These are phyloP conservation scores for Hippolais icterina DNA, from an alignment of 2,113 vertebrate species.

Conservation along the genomic window DNA sequence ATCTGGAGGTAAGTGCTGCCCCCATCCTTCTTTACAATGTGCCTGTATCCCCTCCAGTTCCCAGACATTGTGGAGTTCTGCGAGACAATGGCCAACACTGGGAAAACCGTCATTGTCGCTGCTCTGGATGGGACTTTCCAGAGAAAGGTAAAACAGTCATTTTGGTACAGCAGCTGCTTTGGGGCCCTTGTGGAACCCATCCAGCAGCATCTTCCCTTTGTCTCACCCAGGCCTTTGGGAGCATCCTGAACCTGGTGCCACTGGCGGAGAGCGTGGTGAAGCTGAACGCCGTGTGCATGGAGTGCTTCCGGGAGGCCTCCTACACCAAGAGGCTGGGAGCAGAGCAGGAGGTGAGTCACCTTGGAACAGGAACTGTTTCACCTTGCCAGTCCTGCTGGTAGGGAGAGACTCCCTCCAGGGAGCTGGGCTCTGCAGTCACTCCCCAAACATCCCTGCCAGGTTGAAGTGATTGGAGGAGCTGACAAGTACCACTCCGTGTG, in stretches of 20 bases:
- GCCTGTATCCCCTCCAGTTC: conserved; percentile 74
- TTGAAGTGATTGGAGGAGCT: conserved; percentile 93
- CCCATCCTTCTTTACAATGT: not conserved
- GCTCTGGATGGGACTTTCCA: conserved; percentile 97
- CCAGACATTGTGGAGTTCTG: conserved; percentile 91
- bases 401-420: not conserved
- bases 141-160: conserved; percentile 81
- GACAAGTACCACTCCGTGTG: conserved; percentile 95
- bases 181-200: accelerated
- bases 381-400: not conserved
- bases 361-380: not conserved
- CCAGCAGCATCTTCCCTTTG: not conserved
- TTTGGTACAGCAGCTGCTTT: not conserved
- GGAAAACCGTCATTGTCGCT: conserved; percentile 94
- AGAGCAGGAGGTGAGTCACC: conserved; percentile 85
- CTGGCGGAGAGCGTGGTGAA: conserved; percentile 96
- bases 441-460: conserved; percentile 60
- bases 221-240: conserved; percentile 82
- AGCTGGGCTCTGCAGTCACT: not conserved
- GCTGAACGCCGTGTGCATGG: conserved; percentile 94
- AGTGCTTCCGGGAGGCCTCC: conserved; percentile 91
- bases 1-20: not conserved
- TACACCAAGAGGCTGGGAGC: conserved; percentile 93
- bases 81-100: conserved; percentile 90
- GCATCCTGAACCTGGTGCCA: conserved; percentile 89